Conservation (phyloP, 2,113 vertebrate genomes). For the Galeopterus variegatus region DNA sequence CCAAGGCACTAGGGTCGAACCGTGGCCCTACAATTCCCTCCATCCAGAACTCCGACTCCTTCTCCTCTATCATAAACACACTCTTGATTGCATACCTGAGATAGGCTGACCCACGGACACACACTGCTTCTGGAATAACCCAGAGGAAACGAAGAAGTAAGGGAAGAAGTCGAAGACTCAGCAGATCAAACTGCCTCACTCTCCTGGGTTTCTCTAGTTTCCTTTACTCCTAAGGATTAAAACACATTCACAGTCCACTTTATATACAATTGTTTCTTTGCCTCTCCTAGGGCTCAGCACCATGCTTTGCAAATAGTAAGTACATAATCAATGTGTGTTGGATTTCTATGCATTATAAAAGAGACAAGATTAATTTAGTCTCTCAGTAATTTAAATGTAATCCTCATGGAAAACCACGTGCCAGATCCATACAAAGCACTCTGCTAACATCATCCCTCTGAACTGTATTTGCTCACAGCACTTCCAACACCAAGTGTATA, state of each 20-base stretch:
- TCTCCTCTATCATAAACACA: too few species aligned
- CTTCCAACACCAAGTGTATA: neutral
- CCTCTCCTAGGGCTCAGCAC: neutral
- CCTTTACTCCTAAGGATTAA: too few species aligned
- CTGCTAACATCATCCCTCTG: neutral
- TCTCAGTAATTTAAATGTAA: neutral
- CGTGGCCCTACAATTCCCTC: too few species aligned
- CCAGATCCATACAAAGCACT: neutral
- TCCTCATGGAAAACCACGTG: neutral
- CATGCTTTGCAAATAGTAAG: neutral
- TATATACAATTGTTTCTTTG: neutral
- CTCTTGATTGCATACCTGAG: too few species aligned
- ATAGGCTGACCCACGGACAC: too few species aligned
- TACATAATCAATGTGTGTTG: neutral
- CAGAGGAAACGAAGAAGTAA: too few species aligned
- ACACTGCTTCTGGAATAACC: too few species aligned
- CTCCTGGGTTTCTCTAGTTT: too few species aligned
- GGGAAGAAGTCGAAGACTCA: too few species aligned
- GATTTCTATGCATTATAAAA: neutral
- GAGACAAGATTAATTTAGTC: neutral
- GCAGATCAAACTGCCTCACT: too few species aligned
- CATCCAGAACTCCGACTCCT: too few species aligned
- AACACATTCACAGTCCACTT: neutral
- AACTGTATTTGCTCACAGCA: neutral
- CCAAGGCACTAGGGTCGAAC: too few species aligned